phyloP scores from a whole-genome alignment of 2,113 vertebrate genomes.

The Callipepla squamata region DNA sequence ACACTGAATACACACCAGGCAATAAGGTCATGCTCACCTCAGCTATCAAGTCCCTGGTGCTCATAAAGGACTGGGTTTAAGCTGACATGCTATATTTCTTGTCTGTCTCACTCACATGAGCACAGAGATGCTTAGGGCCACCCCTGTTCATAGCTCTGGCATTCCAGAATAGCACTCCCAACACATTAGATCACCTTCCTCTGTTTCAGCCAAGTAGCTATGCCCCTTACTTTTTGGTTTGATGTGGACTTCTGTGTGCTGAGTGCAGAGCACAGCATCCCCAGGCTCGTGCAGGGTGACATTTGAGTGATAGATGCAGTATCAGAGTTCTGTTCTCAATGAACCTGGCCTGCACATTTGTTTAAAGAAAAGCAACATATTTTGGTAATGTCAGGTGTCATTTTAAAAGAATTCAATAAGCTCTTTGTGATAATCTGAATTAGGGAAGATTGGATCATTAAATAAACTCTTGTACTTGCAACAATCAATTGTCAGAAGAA shows the following conservation, averaged over 20 bases:
- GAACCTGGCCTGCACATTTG: neutral
- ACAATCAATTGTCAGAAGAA: neutral
- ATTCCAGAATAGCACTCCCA: neutral
- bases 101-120: neutral
- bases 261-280: neutral
- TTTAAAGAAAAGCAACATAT: neutral
- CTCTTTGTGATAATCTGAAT: neutral
- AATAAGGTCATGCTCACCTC: neutral
- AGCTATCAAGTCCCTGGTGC: neutral
- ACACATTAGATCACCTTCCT: neutral
- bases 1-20: rapidly evolving
- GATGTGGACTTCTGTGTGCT: neutral
- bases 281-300: neutral
- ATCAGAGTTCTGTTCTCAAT: neutral
- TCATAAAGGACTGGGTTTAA: neutral
- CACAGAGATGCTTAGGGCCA: neutral
- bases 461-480: neutral
- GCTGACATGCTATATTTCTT: neutral
- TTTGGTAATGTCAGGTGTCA: neutral
- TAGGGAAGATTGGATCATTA: neutral
- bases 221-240: neutral
- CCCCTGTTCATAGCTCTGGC: neutral
- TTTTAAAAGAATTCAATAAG: neutral
- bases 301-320: neutral
- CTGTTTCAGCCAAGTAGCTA: rapidly evolving